Evolutionary conservation across 2,888 invertebrate genomes (phyloP), one percentile per base, ranked within the genome.

Genomic region (Patella pellucida): DNA sequence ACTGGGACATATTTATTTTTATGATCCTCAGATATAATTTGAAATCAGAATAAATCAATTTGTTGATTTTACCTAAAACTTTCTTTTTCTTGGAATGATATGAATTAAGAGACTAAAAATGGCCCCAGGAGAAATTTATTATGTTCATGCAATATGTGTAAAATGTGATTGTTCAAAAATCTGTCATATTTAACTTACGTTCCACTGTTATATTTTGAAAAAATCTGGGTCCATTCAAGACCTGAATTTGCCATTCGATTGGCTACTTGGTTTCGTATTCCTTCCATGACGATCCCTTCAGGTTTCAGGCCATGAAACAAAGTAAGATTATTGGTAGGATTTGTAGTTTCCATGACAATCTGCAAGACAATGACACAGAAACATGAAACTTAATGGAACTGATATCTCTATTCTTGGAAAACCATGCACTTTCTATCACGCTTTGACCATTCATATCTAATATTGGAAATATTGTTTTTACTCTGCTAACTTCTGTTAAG

Each of bases 241-340:
- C 94, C 94, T 85, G 93, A 93, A 12, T 92, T 92, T 0, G 96
- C 94, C 72, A 97, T 91, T 79, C 95, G 94, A 91, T 96, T 97
- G 12, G 97, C 95, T 1, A 95, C 94, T 92, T 95, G 94, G 23
- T 95, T 93, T 3, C 96, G 93, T 0, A 95, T 94, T 74, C 95
- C 95, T 76, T 95, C 92, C 70, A 95, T 93, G 11, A 86, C 82
- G 81, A 71, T 92, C 76, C 93, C 93, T 62, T 92, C 92, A 11
- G 95, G 93, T 16, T 78, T 80, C 83, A 95, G 93, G 68, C 76
- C 76, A 74, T 93, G 92, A 80, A 93, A 93, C 4, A 95, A 91
- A 52, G 93, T 93, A 14, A 91, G 88, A 89, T 96, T 96, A 85
- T 93, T 94, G 87, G 95, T 95, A 81, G 93, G 94, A 74, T 96